Conservation (phyloP, 2,797 vertebrate species). For the Crocidura indochinensis region DNA sequence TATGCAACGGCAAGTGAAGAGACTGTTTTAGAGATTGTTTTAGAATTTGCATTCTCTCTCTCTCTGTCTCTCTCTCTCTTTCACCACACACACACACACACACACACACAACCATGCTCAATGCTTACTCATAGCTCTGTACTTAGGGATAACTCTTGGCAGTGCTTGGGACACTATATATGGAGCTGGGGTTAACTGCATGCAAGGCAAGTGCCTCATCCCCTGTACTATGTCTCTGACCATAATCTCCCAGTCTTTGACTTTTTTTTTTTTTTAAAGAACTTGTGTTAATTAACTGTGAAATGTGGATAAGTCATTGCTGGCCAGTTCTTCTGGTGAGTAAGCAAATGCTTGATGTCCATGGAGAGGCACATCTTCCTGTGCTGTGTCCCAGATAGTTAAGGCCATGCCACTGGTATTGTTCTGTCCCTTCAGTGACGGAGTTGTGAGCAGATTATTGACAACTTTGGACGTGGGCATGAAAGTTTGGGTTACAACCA, state of each 20-base stretch:
- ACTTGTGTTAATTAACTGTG: background rate
- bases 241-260: background rate
- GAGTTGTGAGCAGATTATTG: background rate
- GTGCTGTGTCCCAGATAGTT: slow-evolving; percentile 8
- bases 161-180: too few relatives aligned
- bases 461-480: background rate
- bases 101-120: too few relatives aligned
- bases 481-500: too few relatives aligned
- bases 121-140: too few relatives aligned
- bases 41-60: background rate
- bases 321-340: slow-evolving; percentile 11
- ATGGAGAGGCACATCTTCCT: background rate
- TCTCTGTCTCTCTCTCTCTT: too few relatives aligned
- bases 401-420: background rate
- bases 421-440: background rate
- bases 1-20: slow-evolving; percentile 14
- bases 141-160: too few relatives aligned
- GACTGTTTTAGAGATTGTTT: background rate
- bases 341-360: slow-evolving; percentile 10
- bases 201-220: too few relatives aligned
- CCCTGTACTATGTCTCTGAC: too few relatives aligned
- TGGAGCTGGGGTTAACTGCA: too few relatives aligned
- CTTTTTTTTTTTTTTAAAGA: slow-evolving; percentile 24
- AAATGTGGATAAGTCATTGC: slow-evolving; percentile 27
- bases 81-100: too few relatives aligned